Percentiles rank a stretch among this genome's conserved stretches.
Conservation (phyloP, 2,797 vertebrate genomes). For the Rhynchotus rufescens region DNA sequence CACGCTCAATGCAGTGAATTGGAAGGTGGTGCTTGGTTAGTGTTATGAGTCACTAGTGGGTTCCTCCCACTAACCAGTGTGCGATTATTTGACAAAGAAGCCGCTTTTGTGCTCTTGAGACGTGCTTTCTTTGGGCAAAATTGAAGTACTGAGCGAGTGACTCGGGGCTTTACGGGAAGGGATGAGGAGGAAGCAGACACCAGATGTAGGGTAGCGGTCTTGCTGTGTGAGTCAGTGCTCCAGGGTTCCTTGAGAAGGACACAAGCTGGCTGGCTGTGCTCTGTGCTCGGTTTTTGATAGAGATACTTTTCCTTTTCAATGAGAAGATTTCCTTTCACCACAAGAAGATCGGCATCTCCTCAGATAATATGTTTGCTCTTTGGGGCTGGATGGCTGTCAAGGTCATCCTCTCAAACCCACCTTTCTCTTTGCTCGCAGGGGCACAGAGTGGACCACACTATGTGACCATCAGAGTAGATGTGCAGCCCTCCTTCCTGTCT, state of each 20-base stretch:
- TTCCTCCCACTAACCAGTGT: background rate
- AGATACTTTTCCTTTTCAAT: background rate
- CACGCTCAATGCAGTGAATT: background rate
- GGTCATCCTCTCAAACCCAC: background rate
- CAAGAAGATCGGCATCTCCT: background rate
- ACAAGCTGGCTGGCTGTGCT: background rate
- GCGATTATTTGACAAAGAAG: background rate
- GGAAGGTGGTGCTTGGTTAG: background rate
- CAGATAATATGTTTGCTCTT: background rate
- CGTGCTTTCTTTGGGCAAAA: background rate
- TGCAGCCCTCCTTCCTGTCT: background rate
- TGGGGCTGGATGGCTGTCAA: background rate
- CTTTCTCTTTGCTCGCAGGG: background rate
- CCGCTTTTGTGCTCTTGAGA: background rate
- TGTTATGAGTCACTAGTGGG: background rate
- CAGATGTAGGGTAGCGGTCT: background rate
- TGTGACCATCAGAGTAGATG: background rate
- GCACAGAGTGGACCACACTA: accelerated
- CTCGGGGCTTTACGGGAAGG: background rate
- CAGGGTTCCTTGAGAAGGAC: background rate
- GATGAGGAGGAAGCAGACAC: background rate
- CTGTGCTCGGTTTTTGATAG: background rate
- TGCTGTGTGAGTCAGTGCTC: background rate
- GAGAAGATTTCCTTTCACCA: too few relatives aligned
- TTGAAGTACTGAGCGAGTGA: background rate